Conservation (phyloP, 2,113 vertebrate species). For the Sylvia atricapilla region DNA sequence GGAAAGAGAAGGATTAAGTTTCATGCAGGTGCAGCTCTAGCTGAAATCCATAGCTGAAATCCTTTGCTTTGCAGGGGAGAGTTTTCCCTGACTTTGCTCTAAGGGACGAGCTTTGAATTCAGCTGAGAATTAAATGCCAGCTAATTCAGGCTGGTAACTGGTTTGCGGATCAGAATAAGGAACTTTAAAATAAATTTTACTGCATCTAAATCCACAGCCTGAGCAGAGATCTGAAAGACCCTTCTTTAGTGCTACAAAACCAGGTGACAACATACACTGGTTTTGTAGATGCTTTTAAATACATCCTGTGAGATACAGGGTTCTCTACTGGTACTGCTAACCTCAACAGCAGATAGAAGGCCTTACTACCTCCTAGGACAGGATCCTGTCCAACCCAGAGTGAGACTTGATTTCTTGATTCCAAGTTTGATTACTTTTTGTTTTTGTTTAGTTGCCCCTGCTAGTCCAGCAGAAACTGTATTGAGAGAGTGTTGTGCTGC, state of each 20-base stretch:
- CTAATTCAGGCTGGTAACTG: neutral
- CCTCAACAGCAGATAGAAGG: neutral
- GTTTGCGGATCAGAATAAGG: neutral
- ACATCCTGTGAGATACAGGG: neutral
- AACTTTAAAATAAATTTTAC: neutral
- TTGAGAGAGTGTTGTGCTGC: neutral
- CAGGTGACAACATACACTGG: neutral
- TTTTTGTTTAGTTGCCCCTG: neutral
- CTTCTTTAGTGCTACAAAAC: neutral
- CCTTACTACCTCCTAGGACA: rapidly evolving
- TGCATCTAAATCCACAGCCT: neutral
- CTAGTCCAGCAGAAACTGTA: neutral
- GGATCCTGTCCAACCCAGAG: neutral
- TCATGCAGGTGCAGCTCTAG: neutral
- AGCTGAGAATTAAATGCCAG: neutral
- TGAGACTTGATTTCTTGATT: neutral
- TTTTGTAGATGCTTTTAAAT: neutral
- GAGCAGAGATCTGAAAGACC: neutral
- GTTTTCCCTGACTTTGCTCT: neutral
- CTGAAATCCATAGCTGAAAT: neutral
- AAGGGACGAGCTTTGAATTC: neutral
- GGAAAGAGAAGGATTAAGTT: neutral
- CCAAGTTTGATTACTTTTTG: neutral
- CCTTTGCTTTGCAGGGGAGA: neutral
- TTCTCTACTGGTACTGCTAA: neutral